A percentile compares a stretch with the other conserved stretches of the same genome.
Conservation (phyloP, 1,140 invertebrate species). For the Brachionus asplanchnoidis region DNA sequence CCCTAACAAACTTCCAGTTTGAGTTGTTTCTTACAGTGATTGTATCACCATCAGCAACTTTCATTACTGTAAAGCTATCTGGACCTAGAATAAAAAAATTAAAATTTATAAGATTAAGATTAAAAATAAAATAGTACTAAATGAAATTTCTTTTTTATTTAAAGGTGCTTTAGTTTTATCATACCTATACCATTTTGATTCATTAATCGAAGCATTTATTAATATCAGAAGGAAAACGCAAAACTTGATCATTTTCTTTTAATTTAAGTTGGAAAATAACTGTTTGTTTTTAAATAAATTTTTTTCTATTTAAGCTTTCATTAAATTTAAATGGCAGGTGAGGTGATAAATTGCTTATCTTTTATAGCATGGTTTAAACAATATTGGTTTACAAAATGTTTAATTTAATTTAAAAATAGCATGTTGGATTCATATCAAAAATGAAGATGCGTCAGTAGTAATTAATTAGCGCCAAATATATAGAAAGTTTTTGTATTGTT, state of each 20-base stretch:
- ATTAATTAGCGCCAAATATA: not conserved
- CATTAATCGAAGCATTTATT: not conserved
- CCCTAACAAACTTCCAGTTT: not conserved
- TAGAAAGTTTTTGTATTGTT: not conserved
- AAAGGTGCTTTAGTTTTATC: not conserved
- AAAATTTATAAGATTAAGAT: not conserved
- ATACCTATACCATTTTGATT: not conserved
- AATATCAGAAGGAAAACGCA: not conserved
- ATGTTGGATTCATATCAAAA: not conserved
- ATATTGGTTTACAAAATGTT: not conserved
- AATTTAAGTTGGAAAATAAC: not conserved
- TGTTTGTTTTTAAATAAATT: too few relatives aligned
- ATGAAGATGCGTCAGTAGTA: not conserved
- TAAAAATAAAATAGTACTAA: not conserved
- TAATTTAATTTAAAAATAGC: not conserved
- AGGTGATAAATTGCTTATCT: not conserved
- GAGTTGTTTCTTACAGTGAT: slow-evolving; percentile 21
- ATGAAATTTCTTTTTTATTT: not conserved
- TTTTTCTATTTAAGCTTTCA: not conserved
- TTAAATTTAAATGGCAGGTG: not conserved
- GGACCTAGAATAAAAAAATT: not conserved
- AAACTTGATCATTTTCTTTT: not conserved
- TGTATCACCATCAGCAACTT: slow-evolving; percentile 34
- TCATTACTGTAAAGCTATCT: slow-evolving; percentile 8
- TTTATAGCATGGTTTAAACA: not conserved